Percentiles rank a stretch among this genome's conserved stretches.
phyloP scores from a whole-genome alignment of 2,888 invertebrate genomes.

The Invenusta paracnida region DNA sequence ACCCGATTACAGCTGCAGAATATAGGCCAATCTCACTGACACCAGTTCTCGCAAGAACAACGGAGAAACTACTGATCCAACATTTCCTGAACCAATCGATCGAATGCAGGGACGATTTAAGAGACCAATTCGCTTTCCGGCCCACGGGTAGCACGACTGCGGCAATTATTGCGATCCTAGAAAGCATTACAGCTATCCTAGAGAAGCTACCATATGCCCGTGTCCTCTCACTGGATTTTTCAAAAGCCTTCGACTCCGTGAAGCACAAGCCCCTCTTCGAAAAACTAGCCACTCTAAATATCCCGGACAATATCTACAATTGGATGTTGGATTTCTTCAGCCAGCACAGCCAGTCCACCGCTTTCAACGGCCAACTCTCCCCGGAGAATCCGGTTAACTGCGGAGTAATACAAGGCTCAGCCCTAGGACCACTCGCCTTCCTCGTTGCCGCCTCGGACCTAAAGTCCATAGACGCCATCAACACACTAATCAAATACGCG shows the following conservation, averaged over 20 bases:
- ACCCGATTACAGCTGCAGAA: neutral
- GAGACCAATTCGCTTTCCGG: neutral
- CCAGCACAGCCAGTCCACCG: neutral
- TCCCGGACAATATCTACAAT: slow-evolving; percentile 18
- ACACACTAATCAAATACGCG: slow-evolving; percentile 26
- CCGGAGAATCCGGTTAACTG: neutral
- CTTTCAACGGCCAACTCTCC: slow-evolving; percentile 1
- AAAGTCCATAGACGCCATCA: neutral
- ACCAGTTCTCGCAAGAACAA: neutral
- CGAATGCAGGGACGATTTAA: slow-evolving; percentile 16
- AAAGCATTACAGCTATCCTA: neutral
- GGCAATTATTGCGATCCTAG: neutral
- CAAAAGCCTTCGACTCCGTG: slow-evolving; percentile 28
- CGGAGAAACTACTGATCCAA: slow-evolving; percentile 1
- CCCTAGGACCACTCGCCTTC: slow-evolving; percentile 2
- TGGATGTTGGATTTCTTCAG: slow-evolving; percentile 25
- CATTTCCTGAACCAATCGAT: slow-evolving; percentile 19
- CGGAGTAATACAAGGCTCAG: slow-evolving; percentile 32
- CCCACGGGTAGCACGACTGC: neutral
- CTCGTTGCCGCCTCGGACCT: slow-evolving; percentile 9
- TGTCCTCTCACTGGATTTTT: slow-evolving; percentile 3
- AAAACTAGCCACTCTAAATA: slow-evolving; percentile 15
- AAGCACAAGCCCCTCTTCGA: slow-evolving; percentile 17
- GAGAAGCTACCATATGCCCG: slow-evolving; percentile 9
- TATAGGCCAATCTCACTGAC: neutral